These are phyloP conservation scores for Tenthredo livida DNA, from an alignment of 2,888 invertebrate species.

Conservation along the genomic window DNA sequence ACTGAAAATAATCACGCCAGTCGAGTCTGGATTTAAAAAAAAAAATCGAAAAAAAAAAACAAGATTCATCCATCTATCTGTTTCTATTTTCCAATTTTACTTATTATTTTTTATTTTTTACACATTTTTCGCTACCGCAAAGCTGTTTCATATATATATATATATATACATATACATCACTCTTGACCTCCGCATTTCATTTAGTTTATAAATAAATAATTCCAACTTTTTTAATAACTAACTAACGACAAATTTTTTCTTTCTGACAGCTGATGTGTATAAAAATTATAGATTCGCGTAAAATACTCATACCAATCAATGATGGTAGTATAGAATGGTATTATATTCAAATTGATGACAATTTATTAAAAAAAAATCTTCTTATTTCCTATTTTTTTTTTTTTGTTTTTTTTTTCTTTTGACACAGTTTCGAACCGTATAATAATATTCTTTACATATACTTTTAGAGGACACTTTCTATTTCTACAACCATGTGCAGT, in stretches of 20 bases:
- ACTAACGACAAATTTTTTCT: not conserved
- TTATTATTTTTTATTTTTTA: not conserved
- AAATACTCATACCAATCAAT: too few relatives aligned
- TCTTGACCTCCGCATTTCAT: not conserved
- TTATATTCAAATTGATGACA: too few relatives aligned
- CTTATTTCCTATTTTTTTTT: too few relatives aligned
- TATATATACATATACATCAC: too few relatives aligned
- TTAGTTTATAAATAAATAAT: not conserved
- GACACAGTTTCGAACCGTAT: too few relatives aligned
- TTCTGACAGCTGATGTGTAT: too few relatives aligned
- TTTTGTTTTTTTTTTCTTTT: too few relatives aligned
- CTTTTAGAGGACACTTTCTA: too few relatives aligned
- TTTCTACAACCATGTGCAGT: not conserved
- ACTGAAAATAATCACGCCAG: constrained; percentile 41
- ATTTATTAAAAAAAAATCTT: too few relatives aligned
- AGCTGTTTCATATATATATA: not conserved
- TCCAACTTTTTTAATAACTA: not conserved
- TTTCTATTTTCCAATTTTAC: not conserved
- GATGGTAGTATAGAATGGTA: too few relatives aligned
- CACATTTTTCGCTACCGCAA: not conserved
- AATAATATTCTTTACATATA: too few relatives aligned
- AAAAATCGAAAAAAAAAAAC: not conserved
- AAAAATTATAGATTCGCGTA: too few relatives aligned
- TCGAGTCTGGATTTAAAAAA: not conserved
- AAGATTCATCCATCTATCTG: not conserved